Base-by-base conservation (phyloP, 37 sponge, comb jelly and placozoan genomes). In the Cladorhizidae sp. region DNA sequence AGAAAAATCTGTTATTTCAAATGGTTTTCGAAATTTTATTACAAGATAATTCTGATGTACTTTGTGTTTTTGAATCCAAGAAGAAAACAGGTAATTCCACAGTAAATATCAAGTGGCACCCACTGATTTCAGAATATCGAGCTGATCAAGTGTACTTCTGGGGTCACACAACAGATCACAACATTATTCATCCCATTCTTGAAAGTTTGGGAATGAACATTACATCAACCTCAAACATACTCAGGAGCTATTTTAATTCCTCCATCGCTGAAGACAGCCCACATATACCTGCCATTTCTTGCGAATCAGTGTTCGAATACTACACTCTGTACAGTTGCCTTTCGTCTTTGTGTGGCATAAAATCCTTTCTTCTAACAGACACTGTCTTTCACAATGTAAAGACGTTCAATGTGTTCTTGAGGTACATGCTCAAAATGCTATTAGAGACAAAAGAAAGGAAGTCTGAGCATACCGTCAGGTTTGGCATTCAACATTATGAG, bases 201-300 rank as follows among this genome's bases (percentile, higher is more conserved):
- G 63, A 72, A 63, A 32, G 6, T 1, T 70, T 88, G 20, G 74
- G 80, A 22, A 88, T 88, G 84, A 77, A 77, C 23, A 59, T 88
- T 0, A 79, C 79, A 15, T 49, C 41, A 45, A 79, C 89, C 28
- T 79, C 89, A 45, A 15, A 38, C 12, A 56, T 33, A 32, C 33
- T 88, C 3, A 58, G 15, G 56, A 43, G 70, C 36, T 0, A 63
- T 73, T 20, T 73, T 88, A 42, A 71, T 43, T 31, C 51, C 9
- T 49, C 58, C 15, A 74, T 74, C 23, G 5, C 59, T 5, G 14
- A 59, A 26, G 28, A 28, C 28, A 59, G 26, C 59, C 59, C 23
- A 26, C 23, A 58, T 5, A 58, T 58, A 26, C 59, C 59, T 18
- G 23, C 59, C 26, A 21, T 58, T 25, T 58, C 59, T 58, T 5